These are phyloP conservation scores for Aquatica leii DNA, from an alignment of 2,888 invertebrate species.

Conservation along the genomic window DNA sequence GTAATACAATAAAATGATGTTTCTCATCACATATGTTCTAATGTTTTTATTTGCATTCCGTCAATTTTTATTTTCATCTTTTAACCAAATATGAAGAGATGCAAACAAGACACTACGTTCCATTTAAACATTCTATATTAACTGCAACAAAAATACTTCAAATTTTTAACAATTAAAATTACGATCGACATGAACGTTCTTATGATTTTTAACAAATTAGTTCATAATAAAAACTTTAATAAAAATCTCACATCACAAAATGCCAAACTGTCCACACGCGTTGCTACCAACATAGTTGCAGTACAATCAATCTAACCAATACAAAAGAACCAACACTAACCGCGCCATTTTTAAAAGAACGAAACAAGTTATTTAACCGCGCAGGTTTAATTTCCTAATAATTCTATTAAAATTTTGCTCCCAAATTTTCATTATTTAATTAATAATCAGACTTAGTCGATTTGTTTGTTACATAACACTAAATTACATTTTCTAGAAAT, in stretches of 20 bases:
- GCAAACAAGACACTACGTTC: conserved; percentile 53
- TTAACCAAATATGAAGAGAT: conserved; percentile 60
- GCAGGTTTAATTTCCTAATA: no score
- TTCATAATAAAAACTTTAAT: conserved; percentile 61
- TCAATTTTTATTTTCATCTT: conserved; percentile 62
- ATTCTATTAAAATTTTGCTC: no score
- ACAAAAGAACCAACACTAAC: conserved; percentile 19
- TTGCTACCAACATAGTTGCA: conserved; percentile 57
- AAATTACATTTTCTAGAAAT: no score
- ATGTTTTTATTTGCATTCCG: conserved; percentile 63
- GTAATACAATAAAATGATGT: conserved; percentile 56
- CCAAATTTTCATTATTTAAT: no score
- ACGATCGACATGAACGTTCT: conserved; percentile 54
- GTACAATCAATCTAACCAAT: conserved; percentile 13
- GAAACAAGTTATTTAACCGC: no score
- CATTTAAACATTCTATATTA: conserved; percentile 53
- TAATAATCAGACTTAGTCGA: no score
- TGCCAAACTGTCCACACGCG: conserved; percentile 63
- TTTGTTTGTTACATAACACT: no score
- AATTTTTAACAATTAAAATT: conserved; percentile 48
- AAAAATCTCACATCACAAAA: conserved; percentile 62
- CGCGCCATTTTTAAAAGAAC: not conserved
- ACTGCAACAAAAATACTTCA: conserved; percentile 51
- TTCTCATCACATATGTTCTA: conserved; percentile 62
- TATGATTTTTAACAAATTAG: conserved; percentile 54